Base-by-base conservation (phyloP, 2,797 vertebrate genomes). In the Acipenser ruthenus region DNA sequence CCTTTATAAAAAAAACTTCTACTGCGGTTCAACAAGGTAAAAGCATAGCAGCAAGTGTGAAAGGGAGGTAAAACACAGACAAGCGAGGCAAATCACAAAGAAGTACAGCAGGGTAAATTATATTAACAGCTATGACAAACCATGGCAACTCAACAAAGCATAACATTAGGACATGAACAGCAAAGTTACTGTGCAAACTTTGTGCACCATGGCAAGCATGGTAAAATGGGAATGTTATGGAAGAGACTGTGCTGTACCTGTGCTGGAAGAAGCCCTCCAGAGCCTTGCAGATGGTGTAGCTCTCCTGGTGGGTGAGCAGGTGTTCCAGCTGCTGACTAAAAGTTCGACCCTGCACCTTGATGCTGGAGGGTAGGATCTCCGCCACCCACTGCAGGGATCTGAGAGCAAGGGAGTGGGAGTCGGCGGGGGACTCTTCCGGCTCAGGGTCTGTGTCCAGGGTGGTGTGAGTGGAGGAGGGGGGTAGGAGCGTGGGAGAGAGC, bases 251-350 rank as follows among this genome's bases (percentile, higher is more conserved):
- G 64, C 69, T 80, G 3, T 80, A 98, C 95, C 97, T 93, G 82
- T 99, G 97, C 77, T 98, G 96, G 83, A 99, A 99, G 91, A 99
- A 99, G 73, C 93, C 91, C 84, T 99, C 95, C 49, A 99, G 90
- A 0, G 93, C 87, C 75, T 93, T 96, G 86, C 97, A 98, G 84
- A 94, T 77, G 0, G 88, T 88, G 71, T 95, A 98, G 70, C 93
- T 89, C 83, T 99, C 97, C 0, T 93, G 91, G 6, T 94, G 91
- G 1, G 94, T 99, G 73, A 99, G 90, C 63, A 98, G 89, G 68
- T 96, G 96, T 68, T 99, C 96, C 80, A 99, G 89, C 83, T 98
- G 96, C 84, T 99, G 96, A 67, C 90, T 91, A 85, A 99, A 99
- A 50, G 94, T 98, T 71, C 92, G 89, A 1, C 97, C 96, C 48